Base-by-base conservation (phyloP, 2,888 invertebrate genomes). In the Epistrophe grossulariae region DNA sequence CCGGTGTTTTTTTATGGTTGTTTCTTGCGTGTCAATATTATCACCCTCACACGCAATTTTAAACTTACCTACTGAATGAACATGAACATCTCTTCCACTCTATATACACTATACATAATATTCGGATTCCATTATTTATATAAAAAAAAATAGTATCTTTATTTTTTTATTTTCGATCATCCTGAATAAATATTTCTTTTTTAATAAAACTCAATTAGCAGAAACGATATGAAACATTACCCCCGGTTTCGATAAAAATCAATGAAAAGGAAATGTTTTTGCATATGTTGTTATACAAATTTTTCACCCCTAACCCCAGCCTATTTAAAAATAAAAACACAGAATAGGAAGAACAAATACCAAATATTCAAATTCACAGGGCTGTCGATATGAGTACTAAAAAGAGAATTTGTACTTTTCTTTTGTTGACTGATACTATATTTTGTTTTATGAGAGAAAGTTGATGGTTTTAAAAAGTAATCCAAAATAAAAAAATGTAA, bases 181-280 rank as follows among this genome's bases (percentile, higher is more conserved):
- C 40, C 70, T 70, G 74, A 64, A 66, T 82, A 74, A 81, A 82
- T 82, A 79, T 82, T 82, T 81, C 66, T 55, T 59, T 85, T 71
- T 38, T 71, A 85, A 85, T 85, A 85, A 82, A 79, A 85, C 78
- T 71, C 85, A 85, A 79, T 78, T 82, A 74, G 74, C 55, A 66
- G 66, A 84, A 80, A 79, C 77, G 72, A 84, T 68, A 77, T 73
- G 80, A 72, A 80, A 45, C 76, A 80, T 77, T 80, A 71, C 45
- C 59, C 52, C 62, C 40, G 6, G 10, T 50, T n/a, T 28, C 38
- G 40, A 50, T 70, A 40, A 55, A 55, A 52, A 19, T 40, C 24
- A 50, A 55, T 40, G 55, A 55, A 9, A 19, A 28, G 55, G 40
- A 55, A 68, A 50, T 68, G 50, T 68, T 35, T 64, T 38, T 68